Base-by-base conservation (phyloP, 2,888 invertebrate genomes). In the Caenorhabditis angaria region DNA sequence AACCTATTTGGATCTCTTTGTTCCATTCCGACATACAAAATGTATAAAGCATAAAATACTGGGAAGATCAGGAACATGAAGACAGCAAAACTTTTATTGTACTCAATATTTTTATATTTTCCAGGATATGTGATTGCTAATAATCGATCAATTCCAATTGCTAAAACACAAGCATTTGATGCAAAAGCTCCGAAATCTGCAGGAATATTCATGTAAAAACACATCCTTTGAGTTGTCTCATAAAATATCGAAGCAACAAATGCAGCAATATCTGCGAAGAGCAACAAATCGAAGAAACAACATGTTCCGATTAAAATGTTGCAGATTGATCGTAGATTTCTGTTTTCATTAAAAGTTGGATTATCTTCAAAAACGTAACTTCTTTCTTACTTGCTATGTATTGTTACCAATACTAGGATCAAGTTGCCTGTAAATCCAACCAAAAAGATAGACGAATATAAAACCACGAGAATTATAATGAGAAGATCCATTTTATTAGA, bases 341-440 rank as follows among this genome's bases (percentile, higher is more conserved):
- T 70, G 41, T 20, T 65, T 35, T n/a, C 27, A n/a, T 8, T 32
- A 50, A 1, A 18, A 22, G 32, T 22, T 25, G 20, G 14, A 10
- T 6, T 10, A 10, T 58, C 12, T 29, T 12, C n/a, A 4, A 3
- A 12, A 24, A 27, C 3, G 5, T 24, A 8, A 18, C n/a, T n/a
- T n/a, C 5, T 8, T 27, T 56, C 58, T 60, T 14, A 70, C 70
- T 61, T 70, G 65, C 65, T 65, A 22, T 71, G 53, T 20, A 71
- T 61, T 4, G 71, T 71, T 22, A 62, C 71, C 47, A 71, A n/a
- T n/a, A 71, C 66, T 63, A 71, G 66, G 2, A 71, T 53, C 3
- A 71, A 24, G 53, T 71, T 71, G 12, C 71, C 71, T 10, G 71
- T 61, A 32, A 71, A 66, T 22, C 71, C 71, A 5, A 64, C 60